Conservation (phyloP, 2,797 vertebrate species). For the Limosa lapponica region DNA sequence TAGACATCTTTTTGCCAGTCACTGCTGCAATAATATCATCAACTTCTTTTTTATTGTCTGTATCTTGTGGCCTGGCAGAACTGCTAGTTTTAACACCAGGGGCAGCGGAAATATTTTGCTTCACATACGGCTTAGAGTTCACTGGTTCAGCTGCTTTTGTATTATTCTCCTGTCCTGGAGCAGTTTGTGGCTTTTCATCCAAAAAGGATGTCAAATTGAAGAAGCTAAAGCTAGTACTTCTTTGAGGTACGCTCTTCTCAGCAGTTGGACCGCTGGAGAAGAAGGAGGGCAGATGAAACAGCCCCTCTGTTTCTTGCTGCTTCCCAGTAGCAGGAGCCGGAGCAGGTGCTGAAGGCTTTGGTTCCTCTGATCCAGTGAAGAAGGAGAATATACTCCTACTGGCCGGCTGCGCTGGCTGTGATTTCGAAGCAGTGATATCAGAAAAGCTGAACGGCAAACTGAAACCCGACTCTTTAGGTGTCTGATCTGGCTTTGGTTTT, state of each 20-base stretch:
- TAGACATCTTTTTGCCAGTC: slow-evolving; percentile 17
- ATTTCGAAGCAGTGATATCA: slow-evolving; percentile 68
- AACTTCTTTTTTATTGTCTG: not conserved
- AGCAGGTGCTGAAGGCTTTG: slow-evolving; percentile 39
- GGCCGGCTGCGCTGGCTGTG: slow-evolving; percentile 73
- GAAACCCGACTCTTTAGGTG: slow-evolving; percentile 78
- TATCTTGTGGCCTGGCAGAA: not conserved
- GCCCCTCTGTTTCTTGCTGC: slow-evolving; percentile 68
- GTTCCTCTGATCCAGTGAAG: slow-evolving; percentile 79
- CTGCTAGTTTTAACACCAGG: not conserved
- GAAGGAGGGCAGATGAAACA: slow-evolving; percentile 77
- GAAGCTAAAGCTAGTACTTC: slow-evolving; percentile 74
- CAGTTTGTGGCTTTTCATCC: slow-evolving; percentile 73
- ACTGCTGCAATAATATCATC: slow-evolving; percentile 14
- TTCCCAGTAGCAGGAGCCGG: slow-evolving; percentile 32
- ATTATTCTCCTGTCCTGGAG: slow-evolving; percentile 20
- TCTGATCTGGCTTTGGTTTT: slow-evolving; percentile 73
- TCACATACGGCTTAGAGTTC: slow-evolving; percentile 2
- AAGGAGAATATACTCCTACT: slow-evolving; percentile 85
- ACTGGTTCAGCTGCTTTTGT: not conserved
- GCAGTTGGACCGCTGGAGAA: slow-evolving; percentile 68
- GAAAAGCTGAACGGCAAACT: slow-evolving; percentile 82
- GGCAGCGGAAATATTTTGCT: not conserved
- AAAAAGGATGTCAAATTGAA: slow-evolving; percentile 75
- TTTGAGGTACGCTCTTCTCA: slow-evolving; percentile 74